Conservation (phyloP, 2,888 invertebrate genomes). For the Dicranocentrus wangi region DNA sequence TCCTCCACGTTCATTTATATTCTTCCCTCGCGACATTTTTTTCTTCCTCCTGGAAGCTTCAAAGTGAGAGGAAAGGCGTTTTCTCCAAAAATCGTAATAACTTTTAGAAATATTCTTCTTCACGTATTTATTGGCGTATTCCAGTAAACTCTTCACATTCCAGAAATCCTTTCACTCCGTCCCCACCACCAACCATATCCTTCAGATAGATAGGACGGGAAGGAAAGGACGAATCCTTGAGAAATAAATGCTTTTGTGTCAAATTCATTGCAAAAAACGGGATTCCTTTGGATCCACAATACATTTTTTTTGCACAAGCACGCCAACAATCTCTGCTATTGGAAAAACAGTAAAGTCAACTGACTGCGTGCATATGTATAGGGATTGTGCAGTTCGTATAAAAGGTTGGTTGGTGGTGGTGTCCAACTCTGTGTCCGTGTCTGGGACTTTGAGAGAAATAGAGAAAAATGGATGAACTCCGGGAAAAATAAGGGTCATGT, state of each 20-base stretch:
- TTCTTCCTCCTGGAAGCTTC: too few species aligned
- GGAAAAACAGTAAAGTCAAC: not conserved
- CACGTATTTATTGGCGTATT: too few species aligned
- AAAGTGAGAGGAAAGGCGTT: too few species aligned
- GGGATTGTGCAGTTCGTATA: not conserved
- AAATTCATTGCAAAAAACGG: conserved; percentile 29
- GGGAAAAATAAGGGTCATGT: conserved; percentile 25
- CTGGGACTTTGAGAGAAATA: conserved; percentile 5
- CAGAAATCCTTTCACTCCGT: too few species aligned
- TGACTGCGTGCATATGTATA: not conserved
- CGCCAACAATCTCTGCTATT: not conserved
- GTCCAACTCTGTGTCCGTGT: conserved; percentile 6
- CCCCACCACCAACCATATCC: too few species aligned
- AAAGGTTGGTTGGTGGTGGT: not conserved
- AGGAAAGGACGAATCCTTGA: too few species aligned
- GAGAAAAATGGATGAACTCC: conserved; percentile 16
- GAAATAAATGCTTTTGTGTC: conserved; percentile 19
- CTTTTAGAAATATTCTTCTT: too few species aligned
- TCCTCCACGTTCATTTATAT: too few species aligned
- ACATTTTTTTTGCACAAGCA: conserved; percentile 9
- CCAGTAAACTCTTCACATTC: too few species aligned
- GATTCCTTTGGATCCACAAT: not conserved
- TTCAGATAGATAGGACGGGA: too few species aligned
- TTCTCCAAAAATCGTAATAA: too few species aligned
- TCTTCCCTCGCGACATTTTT: too few species aligned